Base-by-base conservation (phyloP, 1,140 invertebrate species). In the Harlomillsia oculata region DNA sequence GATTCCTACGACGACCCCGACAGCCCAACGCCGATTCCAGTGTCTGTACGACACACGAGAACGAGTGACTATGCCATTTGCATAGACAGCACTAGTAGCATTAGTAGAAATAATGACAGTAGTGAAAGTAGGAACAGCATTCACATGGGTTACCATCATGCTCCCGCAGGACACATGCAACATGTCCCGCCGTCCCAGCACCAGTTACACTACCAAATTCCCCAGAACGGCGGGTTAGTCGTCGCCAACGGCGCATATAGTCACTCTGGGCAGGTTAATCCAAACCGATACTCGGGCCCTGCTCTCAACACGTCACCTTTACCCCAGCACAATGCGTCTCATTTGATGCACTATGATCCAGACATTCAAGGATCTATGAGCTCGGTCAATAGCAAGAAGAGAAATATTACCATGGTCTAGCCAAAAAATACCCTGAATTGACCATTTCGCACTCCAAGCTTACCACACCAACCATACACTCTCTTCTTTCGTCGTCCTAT, bases 341-440 rank as follows among this genome's bases (percentile, higher is more conserved):
- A 61, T 53, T 28, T 62, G 28, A 58, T 61, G 56, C 63, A 65
- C 37, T 65, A 65, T 43, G 63, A 65, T 25, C 63, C 59, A 4
- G 63, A 65, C 21, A 56, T 62, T 20, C 63, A 62, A 45, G 63
- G 63, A 13, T 62, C 59, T 5, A 52, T 62, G 56, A 65, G 46
- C 45, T 65, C 63, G 9, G 59, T 65, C 14, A 62, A 62, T 50
- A 62, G 59, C 39, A 65, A 65, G 46, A 65, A 65, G 39, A 44
- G 63, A 43, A 65, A 65, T 54, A 65, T 65, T 53, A 65, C 63
- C 13, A 65, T 65, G 63, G 63, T 65, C 13, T 63, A 63, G 45
- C 34, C 16, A n/a, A n/a, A n/a, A n/a, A n/a, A n/a, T n/a, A n/a
- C n/a, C n/a, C n/a, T n/a, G n/a, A n/a, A n/a, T n/a, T n/a, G n/a